A percentile compares a stretch with the other conserved stretches of the same genome.
phyloP scores from a whole-genome alignment of 2,888 invertebrate species.

The Lasioglossum calceatum region DNA sequence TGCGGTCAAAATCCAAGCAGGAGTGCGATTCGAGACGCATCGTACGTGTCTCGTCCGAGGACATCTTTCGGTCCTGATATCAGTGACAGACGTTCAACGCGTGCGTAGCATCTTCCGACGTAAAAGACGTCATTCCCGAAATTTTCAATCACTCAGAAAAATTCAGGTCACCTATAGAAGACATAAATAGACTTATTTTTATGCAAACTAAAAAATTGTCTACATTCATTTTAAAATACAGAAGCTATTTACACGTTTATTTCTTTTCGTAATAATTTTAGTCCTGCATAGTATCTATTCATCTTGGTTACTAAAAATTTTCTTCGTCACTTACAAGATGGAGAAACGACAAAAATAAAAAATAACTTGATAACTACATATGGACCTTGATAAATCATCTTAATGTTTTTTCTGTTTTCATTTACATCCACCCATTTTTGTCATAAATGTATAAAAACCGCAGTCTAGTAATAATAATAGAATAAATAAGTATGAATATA shows the following conservation, averaged over 20 bases:
- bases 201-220: background rate
- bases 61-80: background rate
- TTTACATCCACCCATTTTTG: no score
- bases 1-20: constrained; percentile 41
- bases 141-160: background rate
- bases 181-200: background rate
- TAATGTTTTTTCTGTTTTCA: no score
- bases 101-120: background rate
- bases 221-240: background rate
- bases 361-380: no score
- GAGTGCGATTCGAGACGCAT: constrained; percentile 33
- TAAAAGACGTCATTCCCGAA: background rate
- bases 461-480: no score
- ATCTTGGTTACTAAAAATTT: no score
- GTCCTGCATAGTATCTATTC: no score
- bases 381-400: no score
- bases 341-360: no score
- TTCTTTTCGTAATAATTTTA: background rate
- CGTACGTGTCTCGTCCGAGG: constrained; percentile 7
- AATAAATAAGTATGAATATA: no score
- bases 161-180: background rate
- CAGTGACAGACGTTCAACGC: background rate
- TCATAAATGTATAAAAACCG: no score
- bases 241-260: background rate
- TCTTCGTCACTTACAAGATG: no score